phyloP scores from a whole-genome alignment of 2,797 vertebrate species.

The Fundulus diaphanus region DNA sequence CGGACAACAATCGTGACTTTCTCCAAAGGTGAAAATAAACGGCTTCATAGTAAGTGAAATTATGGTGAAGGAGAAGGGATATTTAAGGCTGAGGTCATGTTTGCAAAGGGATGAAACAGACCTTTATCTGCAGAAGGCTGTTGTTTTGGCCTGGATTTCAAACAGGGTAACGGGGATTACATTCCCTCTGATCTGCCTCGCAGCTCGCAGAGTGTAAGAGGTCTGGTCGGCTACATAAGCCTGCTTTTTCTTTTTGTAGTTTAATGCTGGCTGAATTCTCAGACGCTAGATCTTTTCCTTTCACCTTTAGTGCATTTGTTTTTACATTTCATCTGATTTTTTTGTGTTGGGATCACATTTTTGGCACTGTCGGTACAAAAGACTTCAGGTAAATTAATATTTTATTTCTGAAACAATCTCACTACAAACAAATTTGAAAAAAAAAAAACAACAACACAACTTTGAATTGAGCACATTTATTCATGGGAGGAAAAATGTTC shows the following conservation, averaged over 20 bases:
- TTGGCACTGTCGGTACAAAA: neutral
- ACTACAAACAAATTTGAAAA: no score
- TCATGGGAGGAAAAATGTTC: no score
- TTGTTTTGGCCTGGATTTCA: slow-evolving; percentile 56
- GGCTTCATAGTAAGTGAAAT: slow-evolving; percentile 12
- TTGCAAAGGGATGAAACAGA: slow-evolving; percentile 40
- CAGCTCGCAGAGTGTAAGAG: slow-evolving; percentile 31
- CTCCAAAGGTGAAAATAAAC: slow-evolving; percentile 29
- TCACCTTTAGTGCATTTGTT: neutral
- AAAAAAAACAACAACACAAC: no score
- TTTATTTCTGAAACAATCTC: no score
- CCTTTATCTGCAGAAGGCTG: slow-evolving; percentile 52
- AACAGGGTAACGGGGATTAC: slow-evolving; percentile 50
- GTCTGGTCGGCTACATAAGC: slow-evolving; percentile 38
- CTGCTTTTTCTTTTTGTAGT: slow-evolving; percentile 26
- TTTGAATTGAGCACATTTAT: no score
- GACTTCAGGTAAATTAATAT: no score
- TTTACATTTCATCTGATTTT: neutral
- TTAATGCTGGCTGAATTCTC: neutral
- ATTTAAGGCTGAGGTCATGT: slow-evolving; percentile 35
- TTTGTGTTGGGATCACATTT: neutral
- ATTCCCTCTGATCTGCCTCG: slow-evolving; percentile 45
- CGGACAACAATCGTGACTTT: slow-evolving; percentile 20
- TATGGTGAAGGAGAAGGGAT: slow-evolving; percentile 15
- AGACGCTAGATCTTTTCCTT: neutral